Evolutionary conservation across 2,113 vertebrate species (phyloP).

Genomic region (Chaetodon trifascialis): DNA sequence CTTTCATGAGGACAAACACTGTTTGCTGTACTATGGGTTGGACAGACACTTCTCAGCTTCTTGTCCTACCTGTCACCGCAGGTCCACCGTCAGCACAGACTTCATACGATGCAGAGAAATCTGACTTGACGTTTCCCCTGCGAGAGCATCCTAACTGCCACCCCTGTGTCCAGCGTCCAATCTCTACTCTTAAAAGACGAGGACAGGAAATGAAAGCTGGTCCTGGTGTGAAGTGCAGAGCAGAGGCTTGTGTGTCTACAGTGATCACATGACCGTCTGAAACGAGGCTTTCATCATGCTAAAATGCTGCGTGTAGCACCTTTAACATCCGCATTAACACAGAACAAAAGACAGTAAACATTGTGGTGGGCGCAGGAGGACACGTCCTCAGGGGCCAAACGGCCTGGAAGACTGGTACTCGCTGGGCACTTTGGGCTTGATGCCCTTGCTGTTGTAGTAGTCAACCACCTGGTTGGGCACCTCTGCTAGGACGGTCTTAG

Average conservation of each 20-base stretch:
- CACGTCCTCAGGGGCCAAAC: constrained; percentile 87
- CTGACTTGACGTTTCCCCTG: neutral
- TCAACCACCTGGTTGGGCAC: constrained; percentile 99
- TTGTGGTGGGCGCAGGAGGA: constrained; percentile 83
- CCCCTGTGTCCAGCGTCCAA: neutral
- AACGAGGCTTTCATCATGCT: neutral
- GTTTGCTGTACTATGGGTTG: neutral
- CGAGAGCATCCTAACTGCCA: neutral
- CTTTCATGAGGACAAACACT: neutral
- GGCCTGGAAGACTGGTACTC: constrained; percentile 95
- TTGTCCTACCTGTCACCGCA: neutral
- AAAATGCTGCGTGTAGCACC: constrained; percentile 49
- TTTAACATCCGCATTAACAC: constrained; percentile 63
- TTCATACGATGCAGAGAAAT: neutral
- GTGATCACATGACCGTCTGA: neutral
- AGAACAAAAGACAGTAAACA: constrained; percentile 71
- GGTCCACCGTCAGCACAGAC: neutral
- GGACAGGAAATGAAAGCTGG: neutral
- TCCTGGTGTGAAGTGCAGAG: neutral
- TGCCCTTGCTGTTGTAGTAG: constrained; percentile 98
- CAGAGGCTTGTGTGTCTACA: neutral
- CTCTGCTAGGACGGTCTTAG: constrained; percentile 96
- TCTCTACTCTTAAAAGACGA: neutral
- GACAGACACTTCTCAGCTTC: no score
- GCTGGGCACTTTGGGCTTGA: constrained; percentile 94